These are phyloP conservation scores for Drosophila prostipennis DNA, from an alignment of 2,888 invertebrate species.

Conservation along the genomic window DNA sequence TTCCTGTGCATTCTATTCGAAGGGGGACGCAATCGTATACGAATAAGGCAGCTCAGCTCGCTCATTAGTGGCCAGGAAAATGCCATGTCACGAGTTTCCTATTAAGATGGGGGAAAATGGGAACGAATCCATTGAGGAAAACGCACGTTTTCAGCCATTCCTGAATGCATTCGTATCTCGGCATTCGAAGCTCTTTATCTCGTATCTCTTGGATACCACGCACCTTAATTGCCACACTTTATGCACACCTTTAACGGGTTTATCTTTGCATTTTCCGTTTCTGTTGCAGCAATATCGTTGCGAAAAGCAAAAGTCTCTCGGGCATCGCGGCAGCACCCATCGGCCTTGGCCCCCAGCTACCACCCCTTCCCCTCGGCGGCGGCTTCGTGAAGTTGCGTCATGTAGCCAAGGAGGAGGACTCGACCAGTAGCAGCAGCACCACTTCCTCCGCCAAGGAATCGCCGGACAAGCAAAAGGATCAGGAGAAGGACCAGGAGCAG, in stretches of 20 bases:
- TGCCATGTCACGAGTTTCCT: constrained; percentile 75
- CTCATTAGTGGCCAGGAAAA: constrained; percentile 70
- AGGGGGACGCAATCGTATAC: constrained; percentile 21
- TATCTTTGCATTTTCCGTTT: constrained; percentile 18
- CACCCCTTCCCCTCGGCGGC: constrained; percentile 80
- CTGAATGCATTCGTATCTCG: constrained; percentile 13
- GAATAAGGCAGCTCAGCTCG: constrained; percentile 53
- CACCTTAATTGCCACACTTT: constrained; percentile 56
- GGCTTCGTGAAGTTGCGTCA: constrained; percentile 83
- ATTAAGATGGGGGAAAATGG: constrained; percentile 48
- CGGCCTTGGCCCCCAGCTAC: constrained; percentile 81
- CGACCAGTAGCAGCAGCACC: constrained; percentile 22
- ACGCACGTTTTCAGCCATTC: constrained; percentile 41
- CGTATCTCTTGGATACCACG: constrained; percentile 30
- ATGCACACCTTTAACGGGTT: constrained; percentile 39
- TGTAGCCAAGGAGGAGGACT: constrained; percentile 66
- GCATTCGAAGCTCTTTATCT: constrained; percentile 3
- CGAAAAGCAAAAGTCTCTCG: constrained; percentile 84
- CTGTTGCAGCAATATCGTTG: constrained; percentile 80
- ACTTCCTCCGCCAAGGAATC: constrained; percentile 17
- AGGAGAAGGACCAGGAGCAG: constrained; percentile 24
- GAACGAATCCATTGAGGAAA: constrained; percentile 47
- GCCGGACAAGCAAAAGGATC: constrained; percentile 10
- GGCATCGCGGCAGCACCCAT: constrained; percentile 63
- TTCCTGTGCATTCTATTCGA: constrained; percentile 39